These are phyloP conservation scores for Stomatorhinus ivindoensis DNA, from an alignment of 2,113 vertebrate genomes.

Conservation along the genomic window DNA sequence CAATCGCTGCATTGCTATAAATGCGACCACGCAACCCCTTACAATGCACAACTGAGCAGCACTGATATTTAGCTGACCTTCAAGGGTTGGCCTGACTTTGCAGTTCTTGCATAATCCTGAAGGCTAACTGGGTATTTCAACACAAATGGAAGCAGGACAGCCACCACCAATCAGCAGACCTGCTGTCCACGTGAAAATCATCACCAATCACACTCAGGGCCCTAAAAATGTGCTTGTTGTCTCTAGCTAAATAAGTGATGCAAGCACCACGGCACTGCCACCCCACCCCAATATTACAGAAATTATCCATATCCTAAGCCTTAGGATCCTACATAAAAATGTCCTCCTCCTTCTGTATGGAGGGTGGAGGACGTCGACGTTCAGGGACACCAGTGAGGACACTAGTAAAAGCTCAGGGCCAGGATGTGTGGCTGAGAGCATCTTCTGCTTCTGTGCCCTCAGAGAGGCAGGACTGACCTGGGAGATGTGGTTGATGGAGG, in stretches of 20 bases:
- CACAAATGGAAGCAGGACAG: neutral
- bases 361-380: neutral
- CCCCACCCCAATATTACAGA: neutral
- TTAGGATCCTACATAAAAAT: neutral
- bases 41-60: neutral
- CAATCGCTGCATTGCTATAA: neutral
- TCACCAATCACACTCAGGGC: neutral
- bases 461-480: slow-evolving; percentile 60
- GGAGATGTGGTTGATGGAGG: slow-evolving; percentile 86
- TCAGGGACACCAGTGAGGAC: neutral
- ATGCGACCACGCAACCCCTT: neutral
- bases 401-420: neutral
- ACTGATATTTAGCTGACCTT: neutral
- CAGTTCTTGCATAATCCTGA: neutral
- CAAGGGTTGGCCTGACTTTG: neutral
- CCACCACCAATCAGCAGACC: neutral
- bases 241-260: neutral
- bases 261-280: neutral
- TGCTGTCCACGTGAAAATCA: neutral
- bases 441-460: neutral
- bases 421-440: neutral
- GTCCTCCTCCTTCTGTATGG: neutral
- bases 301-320: neutral
- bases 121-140: slow-evolving; percentile 2
- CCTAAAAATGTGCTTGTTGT: neutral